Evolutionary conservation across 2,113 vertebrate species (phyloP), one percentile per base, ranked within the genome.

Genomic region (Siniperca chuatsi): DNA sequence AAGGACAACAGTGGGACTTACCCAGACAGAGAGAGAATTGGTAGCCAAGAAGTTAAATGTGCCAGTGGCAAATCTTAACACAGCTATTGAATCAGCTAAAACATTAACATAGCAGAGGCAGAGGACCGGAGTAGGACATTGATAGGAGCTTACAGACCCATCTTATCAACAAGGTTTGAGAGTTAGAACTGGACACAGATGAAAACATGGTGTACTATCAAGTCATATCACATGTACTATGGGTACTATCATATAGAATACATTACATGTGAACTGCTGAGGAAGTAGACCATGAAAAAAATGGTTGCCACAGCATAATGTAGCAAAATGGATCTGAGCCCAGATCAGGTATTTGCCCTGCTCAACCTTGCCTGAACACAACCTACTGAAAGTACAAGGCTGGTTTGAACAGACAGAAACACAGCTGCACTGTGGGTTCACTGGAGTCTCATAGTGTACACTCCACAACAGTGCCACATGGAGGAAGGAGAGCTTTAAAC

Each of bases 21-120:
- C 58, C 4, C 70, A 62, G 64, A 64, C 65, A 71, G 52, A 72
- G 21, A 55, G 54, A 68, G 48, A 78, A 52, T 15, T 68, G 20
- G 42, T 64, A 52, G 55, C 25, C 65, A 68, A 66, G 73, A 75
- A 50, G 70, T 75, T 83, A 77, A 81, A 83, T 64, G 37, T 65
- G 42, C 29, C n/a, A 21, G 21, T 40, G 25, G 12, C 25, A 23
- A 3, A 76, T 66, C 15, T 66, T 42, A 46, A 74, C 69, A 66
- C 29, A 54, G 72, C 60, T 13, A 58, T 52, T 60, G 33, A 79
- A 48, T 65, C 72, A 74, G 35, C n/a, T 50, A 66, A 64, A 52
- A 71, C 44, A 65, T 18, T 68, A 83, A 37, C 10, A 55, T 0
- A 61, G 25, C 61, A 70, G 37, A 66, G 65, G 52, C 58, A 79